These are phyloP conservation scores for Lacerta bilineata DNA, from an alignment of 2,797 vertebrate genomes.

Conservation along the genomic window DNA sequence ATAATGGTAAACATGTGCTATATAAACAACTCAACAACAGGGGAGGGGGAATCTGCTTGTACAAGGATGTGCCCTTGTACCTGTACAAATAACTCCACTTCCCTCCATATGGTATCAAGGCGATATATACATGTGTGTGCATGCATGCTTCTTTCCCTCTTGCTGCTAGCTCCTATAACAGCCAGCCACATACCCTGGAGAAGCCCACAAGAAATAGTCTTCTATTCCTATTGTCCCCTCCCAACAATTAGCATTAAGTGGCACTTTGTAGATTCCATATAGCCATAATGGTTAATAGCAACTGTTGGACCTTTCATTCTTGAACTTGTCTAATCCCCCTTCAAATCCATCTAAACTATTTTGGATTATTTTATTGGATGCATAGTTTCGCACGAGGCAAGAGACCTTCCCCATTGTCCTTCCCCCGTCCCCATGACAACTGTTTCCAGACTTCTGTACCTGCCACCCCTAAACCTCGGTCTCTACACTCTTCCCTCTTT, in stretches of 20 bases:
- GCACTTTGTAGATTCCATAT: neutral
- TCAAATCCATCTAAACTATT: neutral
- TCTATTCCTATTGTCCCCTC: too few species aligned
- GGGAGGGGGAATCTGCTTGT: neutral
- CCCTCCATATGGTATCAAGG: too few species aligned
- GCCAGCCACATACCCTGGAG: too few species aligned
- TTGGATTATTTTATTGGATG: neutral
- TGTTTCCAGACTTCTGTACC: neutral
- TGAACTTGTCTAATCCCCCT: neutral
- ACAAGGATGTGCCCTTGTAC: neutral
- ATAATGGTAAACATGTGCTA: neutral
- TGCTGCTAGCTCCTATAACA: too few species aligned
- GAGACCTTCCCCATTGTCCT: neutral
- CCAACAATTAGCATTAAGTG: neutral
- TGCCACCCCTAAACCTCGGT: neutral
- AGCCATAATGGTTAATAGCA: neutral
- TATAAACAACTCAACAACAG: neutral
- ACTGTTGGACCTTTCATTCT: neutral
- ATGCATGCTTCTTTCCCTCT: too few species aligned
- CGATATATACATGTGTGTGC: too few species aligned
- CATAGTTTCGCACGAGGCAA: neutral
- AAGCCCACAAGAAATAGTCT: too few species aligned
- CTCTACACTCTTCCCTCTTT: neutral
- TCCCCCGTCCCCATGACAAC: neutral
- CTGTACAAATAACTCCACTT: too few species aligned